Base-by-base conservation (phyloP, 53 echinoderm and acorn worm genomes). In the Glandiceps talaboti region DNA sequence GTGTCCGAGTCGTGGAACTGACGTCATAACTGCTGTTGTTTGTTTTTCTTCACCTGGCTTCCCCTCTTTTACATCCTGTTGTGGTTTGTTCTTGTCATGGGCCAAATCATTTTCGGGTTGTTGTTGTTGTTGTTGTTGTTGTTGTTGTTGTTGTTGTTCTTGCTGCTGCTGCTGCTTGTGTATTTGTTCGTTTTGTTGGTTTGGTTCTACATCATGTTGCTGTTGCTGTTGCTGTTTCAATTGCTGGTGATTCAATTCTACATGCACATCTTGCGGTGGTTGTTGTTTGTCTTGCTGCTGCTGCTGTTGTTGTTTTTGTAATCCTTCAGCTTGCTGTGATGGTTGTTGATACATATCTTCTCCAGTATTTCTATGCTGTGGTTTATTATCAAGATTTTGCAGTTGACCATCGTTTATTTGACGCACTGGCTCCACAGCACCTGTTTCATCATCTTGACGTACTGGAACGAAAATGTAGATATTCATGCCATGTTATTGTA, bases 201-300 rank as follows among this genome's bases (percentile, higher is more conserved):
- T 31, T 45, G 33, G 76, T 27, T 28, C 10, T 72, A 10, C 33
- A 29, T 75, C 33, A 31, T 30, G 33, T 27, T 27, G 64, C 80
- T 33, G 76, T 1, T 33, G 79, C 75, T 75, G 79, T 30, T 30
- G 74, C 20, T 26, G 76, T 80, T n/a, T 73, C 29, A 0, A 80
- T 33, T 80, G 33, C 73, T 31, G 84, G 78, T 6, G 84, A 26
- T 32, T 78, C 84, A 31, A 79, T 78, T 30, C 84, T 84, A 26
- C 74, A 29, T 28, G 84, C 26, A 74, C 84, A 32, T 79, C 74
- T 84, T 31, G 79, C 79, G 31, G 78, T 73, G 32, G 84, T 76
- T 75, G 80, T 85, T 80, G 80, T 74, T n/a, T 79, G 79, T 32
- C 85, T 32, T n/a, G 85, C 80, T 75, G 85, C 80, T 76, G 33